These are phyloP conservation scores for Sitophilus oryzae DNA, from an alignment of 1,140 invertebrate genomes.

Conservation along the genomic window DNA sequence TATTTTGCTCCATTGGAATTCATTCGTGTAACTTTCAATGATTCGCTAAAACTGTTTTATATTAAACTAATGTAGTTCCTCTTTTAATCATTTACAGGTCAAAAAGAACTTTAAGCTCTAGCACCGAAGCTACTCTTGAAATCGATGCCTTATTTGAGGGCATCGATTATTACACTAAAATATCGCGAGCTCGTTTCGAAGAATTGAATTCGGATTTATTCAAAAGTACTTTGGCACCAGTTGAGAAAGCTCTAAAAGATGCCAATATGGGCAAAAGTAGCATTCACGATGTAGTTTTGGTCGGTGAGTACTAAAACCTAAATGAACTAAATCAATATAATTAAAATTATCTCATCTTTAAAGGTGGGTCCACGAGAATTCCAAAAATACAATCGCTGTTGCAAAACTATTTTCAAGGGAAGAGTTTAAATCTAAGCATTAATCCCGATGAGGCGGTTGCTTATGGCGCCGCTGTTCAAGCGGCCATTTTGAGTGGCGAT, in stretches of 20 bases:
- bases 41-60: no score
- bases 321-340: no score
- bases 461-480: slow-evolving; percentile 61
- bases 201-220: slow-evolving; percentile 59
- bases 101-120: slow-evolving; percentile 71
- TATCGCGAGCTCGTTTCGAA: slow-evolving; percentile 58
- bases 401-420: slow-evolving; percentile 59
- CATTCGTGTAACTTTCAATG: no score
- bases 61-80: no score
- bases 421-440: slow-evolving; percentile 59
- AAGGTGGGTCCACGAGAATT: slow-evolving; percentile 65
- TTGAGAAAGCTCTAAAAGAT: slow-evolving; percentile 65
- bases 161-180: slow-evolving; percentile 56
- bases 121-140: slow-evolving; percentile 65
- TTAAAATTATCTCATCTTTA: no score
- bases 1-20: no score
- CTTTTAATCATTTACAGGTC: slow-evolving; percentile 50
- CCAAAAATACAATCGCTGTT: slow-evolving; percentile 58
- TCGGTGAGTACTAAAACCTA: slow-evolving; percentile 46
- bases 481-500: slow-evolving; percentile 56
- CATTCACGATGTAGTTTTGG: slow-evolving; percentile 73
- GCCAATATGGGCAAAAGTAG: slow-evolving; percentile 64
- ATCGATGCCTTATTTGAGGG: slow-evolving; percentile 73
- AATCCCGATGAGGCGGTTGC: slow-evolving; percentile 64
- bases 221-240: slow-evolving; percentile 53